Conservation (phyloP, 2,113 vertebrate species). For the Proteles cristata region DNA sequence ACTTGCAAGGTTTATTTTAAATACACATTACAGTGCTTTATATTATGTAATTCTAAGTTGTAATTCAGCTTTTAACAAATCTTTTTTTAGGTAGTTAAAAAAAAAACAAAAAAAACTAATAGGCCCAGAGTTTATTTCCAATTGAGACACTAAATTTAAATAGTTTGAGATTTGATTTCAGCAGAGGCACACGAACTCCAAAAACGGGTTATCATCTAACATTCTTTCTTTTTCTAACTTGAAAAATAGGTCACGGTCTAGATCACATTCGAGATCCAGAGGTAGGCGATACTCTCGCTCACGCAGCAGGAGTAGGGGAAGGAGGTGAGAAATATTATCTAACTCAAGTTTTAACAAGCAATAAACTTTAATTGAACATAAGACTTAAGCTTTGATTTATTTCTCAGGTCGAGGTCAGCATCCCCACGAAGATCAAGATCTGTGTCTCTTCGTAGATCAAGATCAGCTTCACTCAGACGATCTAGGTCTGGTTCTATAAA, state of each 20-base stretch:
- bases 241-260: constrained; percentile 89
- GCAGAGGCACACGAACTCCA: constrained; percentile 80
- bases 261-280: constrained; percentile 90
- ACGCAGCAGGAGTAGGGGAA: constrained; percentile 90
- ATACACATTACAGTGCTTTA: constrained; percentile 94
- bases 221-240: constrained; percentile 83
- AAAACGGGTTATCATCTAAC: constrained; percentile 73
- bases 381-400: background rate
- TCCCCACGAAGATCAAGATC: constrained; percentile 91
- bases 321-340: constrained; percentile 85
- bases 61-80: constrained; percentile 89
- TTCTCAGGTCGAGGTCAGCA: constrained; percentile 87
- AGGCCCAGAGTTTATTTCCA: constrained; percentile 88
- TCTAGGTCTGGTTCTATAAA: constrained; percentile 91
- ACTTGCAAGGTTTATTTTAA: constrained; percentile 98
- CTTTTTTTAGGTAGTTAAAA: constrained; percentile 90
- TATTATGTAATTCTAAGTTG: constrained; percentile 91
- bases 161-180: constrained; percentile 87
- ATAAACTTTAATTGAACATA: background rate
- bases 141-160: constrained; percentile 85
- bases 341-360: background rate
- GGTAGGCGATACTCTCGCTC: constrained; percentile 91
- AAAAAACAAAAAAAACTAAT: constrained; percentile 85
- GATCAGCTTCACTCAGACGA: constrained; percentile 88
- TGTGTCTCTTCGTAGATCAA: constrained; percentile 90